phyloP scores from a whole-genome alignment of 2,113 vertebrate genomes.

The cattle (Bos taurus) region DNA sequence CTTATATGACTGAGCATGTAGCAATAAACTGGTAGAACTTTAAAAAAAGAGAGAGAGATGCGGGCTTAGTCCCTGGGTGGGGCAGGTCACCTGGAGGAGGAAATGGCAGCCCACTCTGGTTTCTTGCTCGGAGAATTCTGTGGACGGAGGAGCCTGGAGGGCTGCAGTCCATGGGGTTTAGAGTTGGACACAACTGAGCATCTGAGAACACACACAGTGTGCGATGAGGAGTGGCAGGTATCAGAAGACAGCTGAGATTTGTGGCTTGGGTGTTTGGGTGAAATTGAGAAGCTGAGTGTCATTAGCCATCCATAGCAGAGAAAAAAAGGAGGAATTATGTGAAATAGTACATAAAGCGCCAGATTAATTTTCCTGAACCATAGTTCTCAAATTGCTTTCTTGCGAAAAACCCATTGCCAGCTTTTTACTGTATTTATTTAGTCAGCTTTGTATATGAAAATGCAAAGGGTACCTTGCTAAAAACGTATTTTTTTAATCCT shows the following conservation, averaged over 20 bases:
- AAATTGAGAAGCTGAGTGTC: conserved; percentile 14
- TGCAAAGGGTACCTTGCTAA: background rate
- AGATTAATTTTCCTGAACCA: conserved; percentile 19
- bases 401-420: background rate
- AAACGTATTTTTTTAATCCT: background rate
- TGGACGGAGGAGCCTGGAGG: background rate
- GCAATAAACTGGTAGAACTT: too few relatives aligned
- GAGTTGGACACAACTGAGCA: background rate
- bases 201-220: background rate
- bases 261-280: background rate
- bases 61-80: background rate
- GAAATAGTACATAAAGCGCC: background rate
- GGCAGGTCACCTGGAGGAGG: background rate
- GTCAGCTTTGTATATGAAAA: background rate
- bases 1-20: too few relatives aligned
- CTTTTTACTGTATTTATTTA: background rate
- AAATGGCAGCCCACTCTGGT: background rate
- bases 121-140: background rate
- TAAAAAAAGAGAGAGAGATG: background rate
- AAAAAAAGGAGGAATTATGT: background rate
- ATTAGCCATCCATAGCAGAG: background rate
- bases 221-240: background rate
- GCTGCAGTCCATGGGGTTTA: background rate
- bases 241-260: background rate
- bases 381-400: background rate